Conservation (phyloP, 92 coral and sea anemone species). For the Epizoanthus stellaris region DNA sequence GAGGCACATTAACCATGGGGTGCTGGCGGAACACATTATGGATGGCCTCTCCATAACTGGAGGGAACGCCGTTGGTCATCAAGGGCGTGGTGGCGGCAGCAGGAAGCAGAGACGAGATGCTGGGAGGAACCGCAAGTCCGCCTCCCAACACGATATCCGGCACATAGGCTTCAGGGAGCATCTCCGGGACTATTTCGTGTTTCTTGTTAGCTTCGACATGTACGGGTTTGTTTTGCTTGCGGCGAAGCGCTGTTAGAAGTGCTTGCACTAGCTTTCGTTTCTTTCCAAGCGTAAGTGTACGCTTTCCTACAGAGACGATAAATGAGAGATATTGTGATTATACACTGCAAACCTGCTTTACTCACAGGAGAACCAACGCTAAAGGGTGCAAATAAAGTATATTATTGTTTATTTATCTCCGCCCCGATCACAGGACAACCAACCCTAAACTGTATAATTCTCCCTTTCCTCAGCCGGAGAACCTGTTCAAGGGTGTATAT, state of each 20-base stretch:
- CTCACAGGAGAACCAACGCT: no score
- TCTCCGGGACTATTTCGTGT: constrained; percentile 30
- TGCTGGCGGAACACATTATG: constrained; percentile 62
- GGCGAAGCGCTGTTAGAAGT: constrained; percentile 12
- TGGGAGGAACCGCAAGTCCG: constrained; percentile 64
- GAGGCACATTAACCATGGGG: constrained; percentile 50
- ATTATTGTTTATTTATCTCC: no score
- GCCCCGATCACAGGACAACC: no score
- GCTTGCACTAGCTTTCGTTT: neutral
- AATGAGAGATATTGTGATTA: no score
- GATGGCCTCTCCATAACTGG: constrained; percentile 47
- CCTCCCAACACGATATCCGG: neutral
- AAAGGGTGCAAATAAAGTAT: no score
- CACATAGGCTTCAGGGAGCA: constrained; percentile 2
- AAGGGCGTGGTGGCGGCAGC: constrained; percentile 45
- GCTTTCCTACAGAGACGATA: constrained; percentile 1
- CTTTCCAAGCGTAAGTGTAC: neutral
- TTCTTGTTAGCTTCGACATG: constrained; percentile 12
- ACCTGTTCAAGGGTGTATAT: no score
- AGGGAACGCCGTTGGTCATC: constrained; percentile 70
- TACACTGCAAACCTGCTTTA: no score
- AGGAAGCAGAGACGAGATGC: constrained; percentile 60
- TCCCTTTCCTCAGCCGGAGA: no score
- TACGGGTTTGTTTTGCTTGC: neutral
- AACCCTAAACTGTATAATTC: no score